phyloP scores from a whole-genome alignment of 92 coral and sea anemone species.

The Siderastrea radians region DNA sequence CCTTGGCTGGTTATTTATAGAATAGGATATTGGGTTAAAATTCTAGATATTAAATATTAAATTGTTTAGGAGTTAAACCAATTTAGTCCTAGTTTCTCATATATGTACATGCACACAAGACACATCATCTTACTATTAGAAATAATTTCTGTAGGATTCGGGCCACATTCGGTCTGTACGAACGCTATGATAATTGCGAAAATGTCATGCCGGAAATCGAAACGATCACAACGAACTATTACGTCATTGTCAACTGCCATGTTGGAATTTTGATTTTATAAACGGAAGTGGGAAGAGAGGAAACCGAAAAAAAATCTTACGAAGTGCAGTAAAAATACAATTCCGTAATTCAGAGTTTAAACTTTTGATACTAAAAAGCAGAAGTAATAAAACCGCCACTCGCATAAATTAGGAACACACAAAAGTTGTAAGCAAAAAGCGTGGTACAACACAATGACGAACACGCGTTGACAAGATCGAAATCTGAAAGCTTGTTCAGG shows the following conservation, averaged over 20 bases:
- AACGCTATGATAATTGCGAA: background rate
- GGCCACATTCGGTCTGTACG: no score
- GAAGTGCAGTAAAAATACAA: background rate
- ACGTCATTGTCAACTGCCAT: constrained; percentile 38
- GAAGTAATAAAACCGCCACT: background rate
- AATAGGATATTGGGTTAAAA: no score
- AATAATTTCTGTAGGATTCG: no score
- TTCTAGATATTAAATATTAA: no score
- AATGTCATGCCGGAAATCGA: background rate
- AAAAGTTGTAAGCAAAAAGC: constrained; percentile 10
- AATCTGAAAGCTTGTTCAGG: constrained; percentile 2
- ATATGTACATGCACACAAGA: no score
- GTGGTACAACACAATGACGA: constrained; percentile 8
- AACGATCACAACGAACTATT: background rate
- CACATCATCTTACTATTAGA: no score
- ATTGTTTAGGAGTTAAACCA: no score
- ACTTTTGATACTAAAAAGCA: no score
- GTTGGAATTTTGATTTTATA: background rate
- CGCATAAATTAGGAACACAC: constrained; percentile 19
- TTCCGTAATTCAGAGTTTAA: background rate
- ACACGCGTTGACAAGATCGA: constrained; percentile 39
- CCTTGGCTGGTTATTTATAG: no score
- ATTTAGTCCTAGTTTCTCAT: no score
- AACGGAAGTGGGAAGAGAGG: constrained; percentile 51
- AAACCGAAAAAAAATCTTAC: constrained; percentile 11